Base-by-base conservation (phyloP, 2,888 invertebrate genomes). In the Drosophila tanythrix region DNA sequence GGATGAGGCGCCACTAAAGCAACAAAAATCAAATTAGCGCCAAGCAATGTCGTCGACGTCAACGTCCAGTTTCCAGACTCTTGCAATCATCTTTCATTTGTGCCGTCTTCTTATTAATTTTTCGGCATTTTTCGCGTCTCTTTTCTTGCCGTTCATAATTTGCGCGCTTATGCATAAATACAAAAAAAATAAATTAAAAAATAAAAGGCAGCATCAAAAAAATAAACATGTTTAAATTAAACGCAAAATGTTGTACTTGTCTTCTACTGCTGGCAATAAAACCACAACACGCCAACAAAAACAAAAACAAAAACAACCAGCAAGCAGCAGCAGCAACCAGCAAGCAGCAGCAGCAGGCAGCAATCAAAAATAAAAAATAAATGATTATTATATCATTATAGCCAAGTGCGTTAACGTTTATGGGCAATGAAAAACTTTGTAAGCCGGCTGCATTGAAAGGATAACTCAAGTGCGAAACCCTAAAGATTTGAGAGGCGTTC, bases 21-120 rank as follows among this genome's bases (percentile, higher is more conserved):
- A 88, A 88, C 86, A 88, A 88, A 84, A 88, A 79, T 88, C 75
- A 82, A 83, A 89, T 89, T 85, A 88, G 83, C 83, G 83, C 90
- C 90, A 76, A 81, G 81, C 78, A 77, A 62, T 76, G 69, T 78
- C 67, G 50, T n/a, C 51, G 2, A 27, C 36, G 36, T 13, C 53
- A 58, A 59, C 73, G 74, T 84, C 65, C 79, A 57, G 66, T 61
- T 61, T 58, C 25, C 46, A 46, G 46, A 25, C 46, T 25, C 46
- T 46, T 25, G 46, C 46, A 46, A 46, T 46, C 46, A 15, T 46
- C 46, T 46, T 15, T 25, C 46, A 25, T 46, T 46, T 25, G 46
- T 55, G 81, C 77, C 72, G 59, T 62, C 62, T 82, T 65, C 62
- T 64, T 76, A 81, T 83, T 83, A 81, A 72, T 71, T 25, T 25